Percentiles rank a stretch among this genome's conserved stretches.
Conservation (phyloP, 2,797 vertebrate genomes). For the Peromyscus melanophrys region DNA sequence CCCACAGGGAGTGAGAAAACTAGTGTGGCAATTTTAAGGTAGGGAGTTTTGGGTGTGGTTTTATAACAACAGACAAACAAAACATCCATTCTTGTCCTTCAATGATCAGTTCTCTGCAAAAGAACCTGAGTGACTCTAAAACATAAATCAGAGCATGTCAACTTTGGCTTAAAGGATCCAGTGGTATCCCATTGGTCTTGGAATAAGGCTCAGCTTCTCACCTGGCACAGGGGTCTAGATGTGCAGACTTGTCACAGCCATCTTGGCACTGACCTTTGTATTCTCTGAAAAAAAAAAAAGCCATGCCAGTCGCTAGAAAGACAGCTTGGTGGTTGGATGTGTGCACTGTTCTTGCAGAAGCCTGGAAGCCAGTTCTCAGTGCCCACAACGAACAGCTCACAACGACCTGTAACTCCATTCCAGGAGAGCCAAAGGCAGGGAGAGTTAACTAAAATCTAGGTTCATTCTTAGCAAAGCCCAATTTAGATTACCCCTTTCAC, state of each 20-base stretch:
- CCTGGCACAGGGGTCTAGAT: not conserved
- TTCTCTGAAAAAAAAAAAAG: not conserved
- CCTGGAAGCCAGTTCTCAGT: not conserved
- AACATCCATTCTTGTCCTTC: not conserved
- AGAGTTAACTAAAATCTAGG: not conserved
- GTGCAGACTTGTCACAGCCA: not conserved
- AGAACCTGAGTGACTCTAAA: not conserved
- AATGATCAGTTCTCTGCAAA: not conserved
- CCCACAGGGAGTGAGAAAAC: not conserved
- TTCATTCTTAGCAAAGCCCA: not conserved
- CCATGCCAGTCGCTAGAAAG: not conserved
- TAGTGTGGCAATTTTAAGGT: not conserved
- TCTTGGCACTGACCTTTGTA: not conserved
- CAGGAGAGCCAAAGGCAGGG: not conserved
- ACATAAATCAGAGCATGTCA: not conserved
- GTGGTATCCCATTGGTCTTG: not conserved
- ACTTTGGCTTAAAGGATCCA: not conserved
- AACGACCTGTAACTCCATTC: not conserved
- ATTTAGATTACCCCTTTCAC: not conserved
- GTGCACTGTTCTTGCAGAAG: not conserved
- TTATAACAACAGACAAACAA: conserved; percentile 19
- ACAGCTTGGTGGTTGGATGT: too few relatives aligned
- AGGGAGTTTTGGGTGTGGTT: not conserved
- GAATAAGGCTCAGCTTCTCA: not conserved
- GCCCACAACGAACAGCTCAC: not conserved